A percentile compares a stretch with the other conserved stretches of the same genome.
Conservation (phyloP, 1,140 invertebrate genomes). For the Drosophila elegans region DNA sequence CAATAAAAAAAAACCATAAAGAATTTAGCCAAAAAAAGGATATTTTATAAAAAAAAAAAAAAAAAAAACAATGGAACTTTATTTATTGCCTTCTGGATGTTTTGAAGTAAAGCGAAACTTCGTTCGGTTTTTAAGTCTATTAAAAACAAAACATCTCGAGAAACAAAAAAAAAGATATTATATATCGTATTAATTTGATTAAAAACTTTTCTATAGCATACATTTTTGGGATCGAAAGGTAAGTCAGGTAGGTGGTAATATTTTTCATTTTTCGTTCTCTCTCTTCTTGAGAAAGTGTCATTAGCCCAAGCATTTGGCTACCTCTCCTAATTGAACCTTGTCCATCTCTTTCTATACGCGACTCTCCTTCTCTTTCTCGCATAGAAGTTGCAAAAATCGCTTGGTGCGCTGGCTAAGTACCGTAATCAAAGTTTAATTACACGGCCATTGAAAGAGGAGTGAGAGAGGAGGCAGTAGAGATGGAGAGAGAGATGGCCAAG, state of each 20-base stretch:
- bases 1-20: constrained; percentile 53
- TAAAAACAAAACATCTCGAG: neutral
- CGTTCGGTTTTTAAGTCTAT: too few species aligned
- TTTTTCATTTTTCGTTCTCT: constrained; percentile 10
- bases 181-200: too few species aligned
- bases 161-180: neutral
- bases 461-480: constrained; percentile 8
- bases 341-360: constrained; percentile 1
- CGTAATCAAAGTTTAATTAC: constrained; percentile 83
- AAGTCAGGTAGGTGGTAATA: constrained; percentile 28
- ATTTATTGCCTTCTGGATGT: too few species aligned
- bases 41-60: constrained; percentile 4
- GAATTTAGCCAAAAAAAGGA: neutral
- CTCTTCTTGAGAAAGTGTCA: constrained; percentile 48
- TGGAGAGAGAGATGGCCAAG: constrained; percentile 22
- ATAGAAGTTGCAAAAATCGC: constrained; percentile 55
- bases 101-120: too few species aligned
- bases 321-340: constrained; percentile 43
- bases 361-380: constrained; percentile 6
- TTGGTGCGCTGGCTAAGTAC: constrained; percentile 77
- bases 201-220: constrained; percentile 12
- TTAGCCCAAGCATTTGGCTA: constrained; percentile 48
- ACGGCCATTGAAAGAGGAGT: constrained; percentile 64
- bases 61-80: neutral
- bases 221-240: constrained; percentile 4